Evolutionary conservation across 2,888 invertebrate genomes (phyloP).

Genomic region (Aromia moschata): DNA sequence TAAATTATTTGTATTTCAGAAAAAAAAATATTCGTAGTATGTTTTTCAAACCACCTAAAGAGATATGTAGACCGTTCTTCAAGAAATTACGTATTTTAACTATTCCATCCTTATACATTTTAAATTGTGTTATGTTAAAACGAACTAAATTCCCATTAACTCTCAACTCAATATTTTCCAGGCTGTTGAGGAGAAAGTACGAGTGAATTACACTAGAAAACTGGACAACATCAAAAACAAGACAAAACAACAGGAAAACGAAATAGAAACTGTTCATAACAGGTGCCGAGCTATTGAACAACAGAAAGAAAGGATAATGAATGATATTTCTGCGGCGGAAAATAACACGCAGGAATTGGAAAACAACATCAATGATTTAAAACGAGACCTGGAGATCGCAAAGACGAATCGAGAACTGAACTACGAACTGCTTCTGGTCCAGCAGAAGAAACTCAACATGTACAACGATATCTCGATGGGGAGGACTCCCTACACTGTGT

Average conservation of each 20-base stretch:
- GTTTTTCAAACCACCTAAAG: too few species aligned
- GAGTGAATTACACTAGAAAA: constrained; percentile 67
- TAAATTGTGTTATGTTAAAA: too few species aligned
- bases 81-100: too few species aligned
- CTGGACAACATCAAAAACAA: constrained; percentile 69
- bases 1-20: too few species aligned
- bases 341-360: constrained; percentile 25
- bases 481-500: constrained; percentile 50
- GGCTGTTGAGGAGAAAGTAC: constrained; percentile 60
- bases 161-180: constrained; percentile 30
- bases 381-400: constrained; percentile 51
- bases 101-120: too few species aligned
- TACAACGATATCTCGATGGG: constrained; percentile 65
- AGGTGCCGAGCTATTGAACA: constrained; percentile 18
- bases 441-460: constrained; percentile 75
- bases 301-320: constrained; percentile 20
- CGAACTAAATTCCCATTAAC: too few species aligned
- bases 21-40: too few species aligned
- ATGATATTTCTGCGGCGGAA: constrained; percentile 22
- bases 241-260: constrained; percentile 66
- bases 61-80: too few species aligned
- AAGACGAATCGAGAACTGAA: constrained; percentile 64
- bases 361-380: constrained; percentile 29
- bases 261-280: constrained; percentile 25
- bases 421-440: constrained; percentile 70